Evolutionary conservation across 1,140 invertebrate species (phyloP), one percentile per base, ranked within the genome.

Genomic region (Chelonus insularis): DNA sequence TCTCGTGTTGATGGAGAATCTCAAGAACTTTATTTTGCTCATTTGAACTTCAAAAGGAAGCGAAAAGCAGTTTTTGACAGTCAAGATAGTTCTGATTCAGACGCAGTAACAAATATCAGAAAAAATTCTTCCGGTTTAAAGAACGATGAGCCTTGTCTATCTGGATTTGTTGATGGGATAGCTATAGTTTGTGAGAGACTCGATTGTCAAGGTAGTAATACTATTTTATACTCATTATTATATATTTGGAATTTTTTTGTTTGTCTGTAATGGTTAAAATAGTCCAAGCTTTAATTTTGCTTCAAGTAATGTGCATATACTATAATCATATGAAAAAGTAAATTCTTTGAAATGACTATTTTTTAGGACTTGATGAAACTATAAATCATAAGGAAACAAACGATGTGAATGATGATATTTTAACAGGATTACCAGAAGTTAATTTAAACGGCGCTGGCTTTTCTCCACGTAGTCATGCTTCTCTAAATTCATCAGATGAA

Each of bases 361-460:
- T n/a, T n/a, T n/a, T n/a, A n/a, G n/a, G n/a, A n/a, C n/a, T n/a
- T n/a, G n/a, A n/a, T n/a, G n/a, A n/a, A n/a, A n/a, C n/a, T n/a
- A n/a, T n/a, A n/a, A n/a, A n/a, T n/a, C n/a, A 12, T 9, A 34
- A 51, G 6, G 8, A 29, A 29, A 20, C 25, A 18, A 39, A 48
- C 4, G 23, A 59, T 16, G 14, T 16, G 8, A 66, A 72, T 2
- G 69, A 73, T 5, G 73, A 77, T 23, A 63, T 72, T 52, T 32
- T 77, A 1, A 61, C 50, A 4, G 68, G 57, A 7, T 65, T 77
- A 34, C 73, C 73, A 4, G 62, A 54, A 11, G 67, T 76, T 20
- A 68, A 51, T 36, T 69, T 76, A 60, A 64, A 62, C 1, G 71
- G 71, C 11, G 70, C 69, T 2, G 21, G 55, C 3, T 70, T 67